Conservation (phyloP, 2,888 invertebrate species). For the Hirudinaria manillensis region DNA sequence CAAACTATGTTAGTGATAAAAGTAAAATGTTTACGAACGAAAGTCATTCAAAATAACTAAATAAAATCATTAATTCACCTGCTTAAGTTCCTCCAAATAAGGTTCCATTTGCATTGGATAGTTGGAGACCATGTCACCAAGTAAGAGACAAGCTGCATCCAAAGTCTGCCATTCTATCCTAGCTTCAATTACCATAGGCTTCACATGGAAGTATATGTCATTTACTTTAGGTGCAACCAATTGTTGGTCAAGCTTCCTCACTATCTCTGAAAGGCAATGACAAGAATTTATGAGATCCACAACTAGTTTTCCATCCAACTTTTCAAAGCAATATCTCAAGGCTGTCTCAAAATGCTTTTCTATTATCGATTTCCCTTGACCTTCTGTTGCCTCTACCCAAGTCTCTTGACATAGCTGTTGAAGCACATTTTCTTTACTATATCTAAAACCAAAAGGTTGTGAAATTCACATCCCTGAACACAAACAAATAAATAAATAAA, state of each 20-base stretch:
- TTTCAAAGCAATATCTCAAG: not conserved
- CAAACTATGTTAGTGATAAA: no score
- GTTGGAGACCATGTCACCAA: not conserved
- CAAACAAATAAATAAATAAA: not conserved
- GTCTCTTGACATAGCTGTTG: constrained; percentile 17
- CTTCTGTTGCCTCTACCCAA: constrained; percentile 14
- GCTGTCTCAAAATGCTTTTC: constrained; percentile 1
- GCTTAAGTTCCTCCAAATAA: not conserved
- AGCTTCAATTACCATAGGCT: not conserved
- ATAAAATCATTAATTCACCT: not conserved
- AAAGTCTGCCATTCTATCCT: not conserved
- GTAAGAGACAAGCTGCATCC: constrained; percentile 15
- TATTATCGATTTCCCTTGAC: constrained; percentile 5
- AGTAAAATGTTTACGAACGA: no score
- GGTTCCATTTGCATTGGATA: not conserved
- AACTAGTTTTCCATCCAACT: not conserved
- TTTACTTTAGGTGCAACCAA: not conserved
- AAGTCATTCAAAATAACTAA: no score
- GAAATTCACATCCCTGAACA: no score
- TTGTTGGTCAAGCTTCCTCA: constrained; percentile 16
- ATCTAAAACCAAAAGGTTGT: not conserved
- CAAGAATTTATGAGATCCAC: not conserved
- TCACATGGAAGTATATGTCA: not conserved
- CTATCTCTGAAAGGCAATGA: constrained; percentile 20
- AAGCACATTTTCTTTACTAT: constrained; percentile 6